Base-by-base conservation (phyloP, 2,797 vertebrate genomes). In the Acestrorhynchus altus region DNA sequence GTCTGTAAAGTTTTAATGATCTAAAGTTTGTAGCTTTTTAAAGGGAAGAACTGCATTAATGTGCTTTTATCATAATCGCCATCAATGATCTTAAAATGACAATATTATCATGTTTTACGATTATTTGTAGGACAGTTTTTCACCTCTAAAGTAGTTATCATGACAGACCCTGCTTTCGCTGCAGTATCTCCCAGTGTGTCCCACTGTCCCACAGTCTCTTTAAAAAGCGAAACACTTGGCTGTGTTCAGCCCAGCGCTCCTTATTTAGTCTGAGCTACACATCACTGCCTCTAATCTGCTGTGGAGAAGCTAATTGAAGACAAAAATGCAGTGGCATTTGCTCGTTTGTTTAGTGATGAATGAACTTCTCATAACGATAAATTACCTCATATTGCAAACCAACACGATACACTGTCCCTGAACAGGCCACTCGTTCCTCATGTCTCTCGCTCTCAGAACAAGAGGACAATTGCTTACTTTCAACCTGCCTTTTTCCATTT, bases 341-440 rank as follows among this genome's bases (percentile, higher is more conserved):
- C 35, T 9, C 52, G 61, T 79, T 74, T 47, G 70, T 28, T 35
- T 20, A 28, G 28, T 66, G 42, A 77, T 68, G 64, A 73, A 69
- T 67, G 47, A 72, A 57, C 40, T 22, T 40, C 66, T 73, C 63
- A 54, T 52, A 28, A 60, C 39, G 20, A 68, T 68, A 42, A 67
- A 77, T 77, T 24, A 28, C 70, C 24, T 56, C 5, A 26, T 44
- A 73, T 67, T 77, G 61, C 73, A 28, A 65, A 13, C 20, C 12
- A 52, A 40, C 24, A 47, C 69, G 73, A 60, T 52, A 28, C 63
- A 59, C 20, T 31, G 40, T 69, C 31, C 31, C 49, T 63, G 35
- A 31, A 51, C 47, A 11, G 35, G 47, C 18, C 44, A 42, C 59
- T 31, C 13, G 11, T 72, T 46, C 69, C 52, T 28, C 20, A 46